phyloP scores from a whole-genome alignment of 2,888 invertebrate species.

The Parnassius smintheus region DNA sequence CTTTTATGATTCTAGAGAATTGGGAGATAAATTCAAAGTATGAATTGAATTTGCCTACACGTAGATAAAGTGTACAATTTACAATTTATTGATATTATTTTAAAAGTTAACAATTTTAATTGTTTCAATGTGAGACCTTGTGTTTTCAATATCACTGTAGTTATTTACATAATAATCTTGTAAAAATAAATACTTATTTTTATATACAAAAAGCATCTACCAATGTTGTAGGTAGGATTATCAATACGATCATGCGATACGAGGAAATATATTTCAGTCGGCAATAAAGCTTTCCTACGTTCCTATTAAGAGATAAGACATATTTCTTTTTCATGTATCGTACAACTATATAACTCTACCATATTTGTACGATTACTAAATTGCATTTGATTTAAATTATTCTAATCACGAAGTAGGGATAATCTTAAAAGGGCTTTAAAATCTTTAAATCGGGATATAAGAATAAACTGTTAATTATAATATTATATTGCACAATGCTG shows the following conservation, averaged over 20 bases:
- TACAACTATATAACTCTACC: background rate
- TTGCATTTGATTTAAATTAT: background rate
- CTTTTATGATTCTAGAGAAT: conserved; percentile 13
- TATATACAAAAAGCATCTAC: background rate
- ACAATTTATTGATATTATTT: too few relatives aligned
- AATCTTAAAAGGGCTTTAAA: too few relatives aligned
- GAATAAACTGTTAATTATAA: too few relatives aligned
- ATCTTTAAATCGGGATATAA: too few relatives aligned
- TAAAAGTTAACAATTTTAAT: too few relatives aligned
- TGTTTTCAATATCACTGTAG: too few relatives aligned
- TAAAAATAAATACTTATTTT: too few relatives aligned
- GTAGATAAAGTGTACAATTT: too few relatives aligned
- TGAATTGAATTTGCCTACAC: background rate
- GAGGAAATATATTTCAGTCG: conserved; percentile 35
- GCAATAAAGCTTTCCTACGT: conserved; percentile 40
- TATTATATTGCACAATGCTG: too few relatives aligned
- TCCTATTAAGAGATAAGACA: conserved; percentile 42
- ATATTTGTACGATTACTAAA: background rate
- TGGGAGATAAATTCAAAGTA: background rate
- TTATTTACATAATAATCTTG: too few relatives aligned
- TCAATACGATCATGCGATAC: conserved; percentile 25
- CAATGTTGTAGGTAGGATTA: conserved; percentile 8
- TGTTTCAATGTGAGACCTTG: too few relatives aligned
- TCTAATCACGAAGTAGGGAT: background rate
- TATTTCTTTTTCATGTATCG: conserved; percentile 34